phyloP scores from a whole-genome alignment of 2,797 vertebrate species.

The Mallotus villosus region DNA sequence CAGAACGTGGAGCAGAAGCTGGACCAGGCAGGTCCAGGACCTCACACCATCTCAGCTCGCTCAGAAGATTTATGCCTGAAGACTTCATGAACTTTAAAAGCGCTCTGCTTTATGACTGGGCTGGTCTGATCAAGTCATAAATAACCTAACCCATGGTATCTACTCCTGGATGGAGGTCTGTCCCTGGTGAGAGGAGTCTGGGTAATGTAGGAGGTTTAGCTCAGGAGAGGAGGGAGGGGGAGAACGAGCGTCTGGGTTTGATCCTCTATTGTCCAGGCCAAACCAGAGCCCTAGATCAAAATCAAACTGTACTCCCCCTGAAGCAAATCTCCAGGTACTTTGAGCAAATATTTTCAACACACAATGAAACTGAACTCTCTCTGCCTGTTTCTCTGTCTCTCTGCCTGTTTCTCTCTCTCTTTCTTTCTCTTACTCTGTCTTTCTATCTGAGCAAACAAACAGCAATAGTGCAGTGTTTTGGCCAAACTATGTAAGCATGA shows the following conservation, averaged over 20 bases:
- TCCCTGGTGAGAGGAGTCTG: not conserved
- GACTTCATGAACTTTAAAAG: slow-evolving; percentile 43
- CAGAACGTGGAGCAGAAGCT: not conserved
- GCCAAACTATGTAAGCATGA: too few species aligned
- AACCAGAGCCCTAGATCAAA: slow-evolving; percentile 37
- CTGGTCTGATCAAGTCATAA: slow-evolving; percentile 44
- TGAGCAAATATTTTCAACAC: slow-evolving; percentile 21
- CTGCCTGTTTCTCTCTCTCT: not conserved
- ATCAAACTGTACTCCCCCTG: slow-evolving; percentile 37
- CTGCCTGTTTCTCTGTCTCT: slow-evolving; percentile 12
- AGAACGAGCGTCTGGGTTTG: slow-evolving; percentile 11
- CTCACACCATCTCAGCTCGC: slow-evolving; percentile 16
- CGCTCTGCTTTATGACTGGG: slow-evolving; percentile 30
- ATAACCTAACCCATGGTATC: slow-evolving; percentile 31
- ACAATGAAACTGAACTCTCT: slow-evolving; percentile 31
- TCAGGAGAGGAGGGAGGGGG: not conserved
- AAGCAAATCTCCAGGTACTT: slow-evolving; percentile 19
- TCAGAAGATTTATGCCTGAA: slow-evolving; percentile 37
- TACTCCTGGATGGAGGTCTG: not conserved
- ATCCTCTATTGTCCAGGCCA: slow-evolving; percentile 23
- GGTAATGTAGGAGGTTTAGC: not conserved
- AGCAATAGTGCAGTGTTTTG: not conserved
- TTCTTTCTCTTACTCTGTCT: too few species aligned
- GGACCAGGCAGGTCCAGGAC: not conserved
- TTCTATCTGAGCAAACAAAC: not conserved